A percentile compares a stretch with the other conserved stretches of the same genome.
Conservation (phyloP, 1,140 invertebrate genomes). For the Drosophila punjabiensis region DNA sequence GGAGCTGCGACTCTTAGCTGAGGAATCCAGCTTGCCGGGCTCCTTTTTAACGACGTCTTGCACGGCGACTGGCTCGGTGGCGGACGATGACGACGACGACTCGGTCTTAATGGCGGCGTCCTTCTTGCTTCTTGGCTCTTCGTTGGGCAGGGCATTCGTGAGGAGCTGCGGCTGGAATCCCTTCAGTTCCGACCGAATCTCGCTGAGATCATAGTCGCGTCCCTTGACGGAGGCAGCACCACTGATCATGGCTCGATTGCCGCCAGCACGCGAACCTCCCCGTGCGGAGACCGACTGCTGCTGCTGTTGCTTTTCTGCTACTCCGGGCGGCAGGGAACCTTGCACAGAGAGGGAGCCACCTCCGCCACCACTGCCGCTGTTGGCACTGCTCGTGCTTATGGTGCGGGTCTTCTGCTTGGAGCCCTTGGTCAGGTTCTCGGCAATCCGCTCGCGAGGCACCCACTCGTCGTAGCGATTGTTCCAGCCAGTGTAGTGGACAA, state of each 20-base stretch:
- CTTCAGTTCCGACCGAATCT: slow-evolving; percentile 93
- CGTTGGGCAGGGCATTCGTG: slow-evolving; percentile 6
- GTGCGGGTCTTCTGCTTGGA: slow-evolving; percentile 75
- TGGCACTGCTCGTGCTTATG: slow-evolving; percentile 73
- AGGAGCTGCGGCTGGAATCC: slow-evolving; percentile 86
- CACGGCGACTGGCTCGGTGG: slow-evolving; percentile 1
- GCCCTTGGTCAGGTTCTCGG: slow-evolving; percentile 90
- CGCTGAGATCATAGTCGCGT: slow-evolving; percentile 92
- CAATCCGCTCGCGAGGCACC: slow-evolving; percentile 95
- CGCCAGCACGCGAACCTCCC: slow-evolving; percentile 53
- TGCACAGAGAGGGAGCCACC: slow-evolving; percentile 11
- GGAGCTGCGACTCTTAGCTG: slow-evolving; percentile 62
- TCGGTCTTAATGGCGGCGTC: slow-evolving; percentile 40
- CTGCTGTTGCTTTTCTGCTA: slow-evolving; percentile 31
- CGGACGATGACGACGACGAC: neutral
- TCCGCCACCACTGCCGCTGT: slow-evolving; percentile 59
- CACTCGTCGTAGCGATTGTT: slow-evolving; percentile 99
- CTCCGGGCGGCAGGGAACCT: neutral
- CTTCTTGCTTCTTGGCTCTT: slow-evolving; percentile 48
- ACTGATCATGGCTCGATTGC: slow-evolving; percentile 61
- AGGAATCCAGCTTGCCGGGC: slow-evolving; percentile 55
- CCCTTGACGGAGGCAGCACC: slow-evolving; percentile 86
- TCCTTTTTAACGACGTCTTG: slow-evolving; percentile 53
- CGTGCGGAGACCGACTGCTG: slow-evolving; percentile 39
- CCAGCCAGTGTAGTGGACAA: slow-evolving; percentile 99